Conservation (phyloP, 92 coral and sea anemone genomes). For the Epizoanthus ramosus region DNA sequence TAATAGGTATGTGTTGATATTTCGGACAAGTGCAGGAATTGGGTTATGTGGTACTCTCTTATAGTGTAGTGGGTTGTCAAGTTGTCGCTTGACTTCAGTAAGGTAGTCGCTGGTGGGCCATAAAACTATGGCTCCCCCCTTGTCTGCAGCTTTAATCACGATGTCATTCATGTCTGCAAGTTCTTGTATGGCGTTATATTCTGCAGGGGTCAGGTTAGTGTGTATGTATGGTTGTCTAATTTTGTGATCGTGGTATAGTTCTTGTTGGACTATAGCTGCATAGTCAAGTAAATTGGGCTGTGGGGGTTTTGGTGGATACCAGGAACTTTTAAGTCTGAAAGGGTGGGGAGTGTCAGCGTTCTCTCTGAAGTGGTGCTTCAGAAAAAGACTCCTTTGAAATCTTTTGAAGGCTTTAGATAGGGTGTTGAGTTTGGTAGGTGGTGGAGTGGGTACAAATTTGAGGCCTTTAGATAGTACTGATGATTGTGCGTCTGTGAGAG, state of each 20-base stretch:
- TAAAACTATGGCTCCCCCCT: conserved; percentile 18
- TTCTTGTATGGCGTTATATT: not conserved
- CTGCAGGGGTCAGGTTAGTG: too few relatives aligned
- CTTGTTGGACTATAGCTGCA: not conserved
- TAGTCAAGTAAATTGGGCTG: not conserved
- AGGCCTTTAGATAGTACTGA: too few relatives aligned
- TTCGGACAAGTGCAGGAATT: too few relatives aligned
- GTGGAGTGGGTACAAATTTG: not conserved
- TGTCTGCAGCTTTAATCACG: conserved; percentile 35
- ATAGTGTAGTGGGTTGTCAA: too few relatives aligned
- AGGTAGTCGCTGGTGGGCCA: conserved; percentile 11
- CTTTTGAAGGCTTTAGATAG: too few relatives aligned
- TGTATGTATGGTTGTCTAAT: not conserved
- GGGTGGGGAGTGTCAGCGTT: not conserved
- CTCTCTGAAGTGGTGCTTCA: not conserved
- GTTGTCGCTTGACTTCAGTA: not conserved
- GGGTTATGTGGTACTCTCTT: too few relatives aligned
- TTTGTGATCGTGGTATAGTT: not conserved
- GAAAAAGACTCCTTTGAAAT: too few relatives aligned
- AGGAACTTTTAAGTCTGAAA: not conserved
- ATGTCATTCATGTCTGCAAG: not conserved
- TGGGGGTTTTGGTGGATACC: conserved; percentile 7
- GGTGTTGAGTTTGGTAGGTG: too few relatives aligned
- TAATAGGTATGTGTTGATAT: too few relatives aligned
- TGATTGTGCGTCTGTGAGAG: too few relatives aligned